Percentiles rank a stretch among this genome's conserved stretches.
phyloP scores from a whole-genome alignment of 2,888 invertebrate genomes.

The Eretmocerus hayati region DNA sequence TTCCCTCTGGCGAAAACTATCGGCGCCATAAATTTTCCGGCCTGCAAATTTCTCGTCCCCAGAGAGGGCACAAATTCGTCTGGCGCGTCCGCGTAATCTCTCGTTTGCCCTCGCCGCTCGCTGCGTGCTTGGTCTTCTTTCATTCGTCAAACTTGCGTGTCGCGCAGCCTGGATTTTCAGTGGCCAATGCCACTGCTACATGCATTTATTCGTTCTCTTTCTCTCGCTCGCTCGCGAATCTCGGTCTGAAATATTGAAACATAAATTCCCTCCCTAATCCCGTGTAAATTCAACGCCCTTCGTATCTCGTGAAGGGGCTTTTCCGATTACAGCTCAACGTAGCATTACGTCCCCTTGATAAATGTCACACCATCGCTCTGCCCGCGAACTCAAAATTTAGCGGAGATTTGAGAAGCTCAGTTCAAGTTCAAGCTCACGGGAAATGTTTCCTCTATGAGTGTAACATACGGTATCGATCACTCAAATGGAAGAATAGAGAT shows the following conservation, averaged over 20 bases:
- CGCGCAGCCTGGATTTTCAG: background rate
- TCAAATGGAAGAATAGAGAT: background rate
- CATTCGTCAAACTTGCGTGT: constrained; percentile 5
- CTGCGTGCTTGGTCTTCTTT: constrained; percentile 2
- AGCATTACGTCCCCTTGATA: too few relatives aligned
- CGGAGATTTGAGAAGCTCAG: too few relatives aligned
- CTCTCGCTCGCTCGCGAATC: constrained; percentile 8
- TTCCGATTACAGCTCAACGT: too few relatives aligned
- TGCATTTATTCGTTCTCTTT: too few relatives aligned
- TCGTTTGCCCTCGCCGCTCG: constrained; percentile 13
- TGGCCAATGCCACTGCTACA: too few relatives aligned
- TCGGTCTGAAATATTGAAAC: constrained; percentile 19
- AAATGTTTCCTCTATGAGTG: too few relatives aligned
- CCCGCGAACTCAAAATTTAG: too few relatives aligned
- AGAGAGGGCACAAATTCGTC: constrained; percentile 10
- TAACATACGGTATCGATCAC: background rate
- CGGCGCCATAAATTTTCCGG: constrained; percentile 23
- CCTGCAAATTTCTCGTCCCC: constrained; percentile 16
- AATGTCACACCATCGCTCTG: too few relatives aligned
- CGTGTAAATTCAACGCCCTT: constrained; percentile 9
- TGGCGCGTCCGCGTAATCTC: background rate
- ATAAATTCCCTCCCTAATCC: constrained; percentile 19
- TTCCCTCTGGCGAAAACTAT: constrained; percentile 25
- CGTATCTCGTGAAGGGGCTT: too few relatives aligned
- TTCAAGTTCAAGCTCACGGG: too few relatives aligned